Base-by-base conservation (phyloP, 2,888 invertebrate genomes). In the Rapana venosa region DNA sequence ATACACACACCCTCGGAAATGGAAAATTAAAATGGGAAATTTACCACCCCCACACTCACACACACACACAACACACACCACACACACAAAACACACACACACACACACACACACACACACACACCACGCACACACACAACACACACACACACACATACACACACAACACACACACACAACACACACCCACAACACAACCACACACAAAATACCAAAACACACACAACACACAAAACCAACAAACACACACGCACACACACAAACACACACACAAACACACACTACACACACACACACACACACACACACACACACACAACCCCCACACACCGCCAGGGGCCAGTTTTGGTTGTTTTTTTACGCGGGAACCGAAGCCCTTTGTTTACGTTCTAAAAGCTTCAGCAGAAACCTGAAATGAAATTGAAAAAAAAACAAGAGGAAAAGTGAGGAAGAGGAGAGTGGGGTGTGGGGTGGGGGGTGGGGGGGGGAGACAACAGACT, bases 161-260 rank as follows among this genome's bases (percentile, higher is more conserved):
- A 66, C 66, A 66, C 66, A 66, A 66, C 66, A 66, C 66, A 66
- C 66, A 66, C 66, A 66, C 66, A 66, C 66, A 66, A 66, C 66
- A 66, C 66, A 6, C 66, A 66, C 66, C 17, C 4, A 66, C 66
- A 66, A 66, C 66, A 66, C 66, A 66, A 17, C 17, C 66, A 66
- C 66, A 66, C 66, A 6, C 66, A 66, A 4, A 66, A n/a, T n/a
- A n/a, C n/a, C 66, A 66, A 4, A 66, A 4, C 17, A 66, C 66
- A 66, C 66, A 66, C 17, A 17, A 66, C 66, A 66, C 26, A 66
- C 66, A 66, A 4, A 2, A 17, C 66, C 2, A 47, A 2, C 66
- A 66, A 4, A 66, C 17, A 17, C 17, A 17, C 66, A 66, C 66
- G 13, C 66, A 66, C 66, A 17, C 47, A 66, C 66, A 66, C 66